Conservation (phyloP, 1,140 invertebrate genomes). For the Aphis craccivora region DNA sequence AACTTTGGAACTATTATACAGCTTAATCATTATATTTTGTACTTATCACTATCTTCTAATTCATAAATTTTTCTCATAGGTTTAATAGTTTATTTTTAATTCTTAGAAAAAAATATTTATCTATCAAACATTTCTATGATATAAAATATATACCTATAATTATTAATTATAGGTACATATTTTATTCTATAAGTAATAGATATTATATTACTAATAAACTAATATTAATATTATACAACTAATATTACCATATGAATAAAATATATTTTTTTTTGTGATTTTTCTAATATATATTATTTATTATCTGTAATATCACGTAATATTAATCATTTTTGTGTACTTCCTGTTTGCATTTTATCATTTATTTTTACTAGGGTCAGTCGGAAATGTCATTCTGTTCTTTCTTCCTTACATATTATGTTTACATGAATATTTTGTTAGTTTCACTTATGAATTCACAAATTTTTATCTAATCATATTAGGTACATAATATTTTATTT, state of each 20-base stretch:
- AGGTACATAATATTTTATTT: neutral
- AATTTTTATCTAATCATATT: constrained; percentile 29
- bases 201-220: neutral
- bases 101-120: neutral
- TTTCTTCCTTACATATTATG: neutral
- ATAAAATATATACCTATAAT: neutral
- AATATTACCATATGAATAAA: neutral
- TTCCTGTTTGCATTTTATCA: constrained; percentile 53
- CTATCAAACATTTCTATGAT: neutral
- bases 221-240: neutral
- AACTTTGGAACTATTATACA: neutral
- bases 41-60: neutral
- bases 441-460: neutral
- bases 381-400: constrained; percentile 23
- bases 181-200: neutral
- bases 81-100: neutral
- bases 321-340: constrained; percentile 10
- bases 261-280: neutral
- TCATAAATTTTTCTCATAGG: neutral
- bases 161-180: neutral
- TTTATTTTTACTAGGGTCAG: constrained; percentile 33
- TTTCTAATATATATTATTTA: neutral
- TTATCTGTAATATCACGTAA: neutral
- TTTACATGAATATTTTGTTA: neutral
- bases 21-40: neutral